A percentile compares a stretch with the other conserved stretches of the same genome.
Conservation (phyloP, 2,888 invertebrate species). For the Pachycephus smyrnensis region DNA sequence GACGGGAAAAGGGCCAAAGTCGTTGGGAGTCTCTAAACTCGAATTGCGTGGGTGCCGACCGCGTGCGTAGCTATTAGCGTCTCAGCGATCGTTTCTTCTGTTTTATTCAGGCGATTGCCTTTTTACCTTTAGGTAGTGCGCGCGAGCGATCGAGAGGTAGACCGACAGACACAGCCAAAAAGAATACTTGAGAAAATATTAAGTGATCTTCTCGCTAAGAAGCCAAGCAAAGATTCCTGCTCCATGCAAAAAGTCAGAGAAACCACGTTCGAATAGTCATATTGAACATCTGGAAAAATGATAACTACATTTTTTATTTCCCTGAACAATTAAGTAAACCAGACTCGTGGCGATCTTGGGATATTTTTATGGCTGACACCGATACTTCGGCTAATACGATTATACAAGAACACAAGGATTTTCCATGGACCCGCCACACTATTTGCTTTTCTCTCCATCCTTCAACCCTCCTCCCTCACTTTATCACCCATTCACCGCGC, state of each 20-base stretch:
- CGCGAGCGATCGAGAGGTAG: too few relatives aligned
- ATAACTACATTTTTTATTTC: background rate
- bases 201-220: background rate
- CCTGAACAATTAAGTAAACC: background rate
- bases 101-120: too few relatives aligned
- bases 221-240: background rate
- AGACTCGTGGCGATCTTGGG: background rate
- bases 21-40: background rate
- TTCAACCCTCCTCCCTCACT: background rate
- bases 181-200: background rate
- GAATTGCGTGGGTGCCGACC: background rate
- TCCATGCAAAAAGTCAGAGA: background rate
- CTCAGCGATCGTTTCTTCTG: background rate
- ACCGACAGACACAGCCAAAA: too few relatives aligned
- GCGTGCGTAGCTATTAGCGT: background rate
- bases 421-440: background rate
- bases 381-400: background rate
- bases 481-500: background rate
- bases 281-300: background rate
- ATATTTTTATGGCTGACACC: background rate
- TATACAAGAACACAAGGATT: background rate
- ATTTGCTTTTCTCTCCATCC: background rate
- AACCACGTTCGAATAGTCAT: background rate
- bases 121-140: too few relatives aligned
- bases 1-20: background rate